Evolutionary conservation across 2,888 invertebrate species (phyloP), one percentile per base, ranked within the genome.

Genomic region (Rapana venosa): DNA sequence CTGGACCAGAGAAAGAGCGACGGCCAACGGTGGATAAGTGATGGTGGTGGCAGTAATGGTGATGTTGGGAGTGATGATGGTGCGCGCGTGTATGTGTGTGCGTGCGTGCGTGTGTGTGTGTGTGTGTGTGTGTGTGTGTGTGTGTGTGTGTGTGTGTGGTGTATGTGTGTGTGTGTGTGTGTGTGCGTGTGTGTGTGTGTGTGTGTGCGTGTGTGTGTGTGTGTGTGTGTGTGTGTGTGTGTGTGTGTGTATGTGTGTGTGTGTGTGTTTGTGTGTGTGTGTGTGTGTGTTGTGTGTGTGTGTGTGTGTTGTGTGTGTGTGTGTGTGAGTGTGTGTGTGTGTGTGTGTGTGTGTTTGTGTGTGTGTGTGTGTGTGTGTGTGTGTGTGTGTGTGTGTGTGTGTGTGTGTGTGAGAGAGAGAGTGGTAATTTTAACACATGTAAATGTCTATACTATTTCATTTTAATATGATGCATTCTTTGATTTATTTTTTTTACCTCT

Each of bases 151-250:
- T 70, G 70, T 70, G 70, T 22, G 5, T 70, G 17, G 22, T 70
- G 70, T 70, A 22, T 70, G 70, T 70, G 70, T 70, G 15, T 11
- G 70, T 70, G 70, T 70, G 15, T 17, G 70, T 70, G 70, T 70
- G 15, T 11, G 30, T 77, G 77, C 17, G 30, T 30, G 30, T 77
- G 35, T 77, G 77, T 77, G 77, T 77, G 77, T 77, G 77, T 30
- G 77, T 77, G 30, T 30, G 77, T 77, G 77, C 30, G 77, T 77
- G 77, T 77, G 77, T 77, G 77, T 77, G 77, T 35, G 77, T 77
- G 77, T 77, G 77, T 32, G 70, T 70, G 70, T 70, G 70, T 70
- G 70, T 70, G 70, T 70, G 70, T 70, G 70, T 70, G 70, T 70
- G 70, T 70, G 70, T 70, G 70, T 70, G 70, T 70, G 70, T 70